Base-by-base conservation (phyloP, 2,888 invertebrate species). In the Lasiommata megera region DNA sequence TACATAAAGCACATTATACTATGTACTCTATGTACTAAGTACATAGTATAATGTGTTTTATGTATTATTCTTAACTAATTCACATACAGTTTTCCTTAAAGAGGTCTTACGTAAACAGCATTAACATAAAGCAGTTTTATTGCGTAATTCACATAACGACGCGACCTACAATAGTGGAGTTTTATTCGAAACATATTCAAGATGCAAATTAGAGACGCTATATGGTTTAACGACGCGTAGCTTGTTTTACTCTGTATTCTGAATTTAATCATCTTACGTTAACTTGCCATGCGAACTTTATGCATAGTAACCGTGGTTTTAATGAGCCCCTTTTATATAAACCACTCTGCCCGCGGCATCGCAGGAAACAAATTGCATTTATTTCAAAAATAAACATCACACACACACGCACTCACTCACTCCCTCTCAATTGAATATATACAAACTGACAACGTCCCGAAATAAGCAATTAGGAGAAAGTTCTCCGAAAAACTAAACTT, bases 161-260 rank as follows among this genome's bases (percentile, higher is more conserved):
- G 16, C 31, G 46, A 46, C 46, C 31, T 12, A 44, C 28, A 44
- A 29, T 14, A 43, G 23, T 14, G 9, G 31, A 6, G 31, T 44
- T 44, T 44, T 29, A 46, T 46, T 46, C 28, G 28, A 14, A 44
- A 44, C 44, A 46, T 46, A 46, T 46, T 31, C 46, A 31, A 31
- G 46, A 46, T 46, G 46, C 46, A 46, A 46, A 46, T 29, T 8
- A 16, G 46, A 31, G n/a, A n/a, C n/a, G n/a, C 31, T 29, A 6
- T 14, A 17, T 46, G 16, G 29, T 46, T 31, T 14, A 44, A 46
- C 29, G 16, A 31, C 29, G 31, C 46, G 31, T 31, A 31, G 16
- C 29, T 16, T 14, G 28, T 43, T 43, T 46, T 16, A 46, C 31
- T 46, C 31, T 29, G 31, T 16, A 31, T 11, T 46, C 29, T 31